These are phyloP conservation scores for Plemyria rubiginata DNA, from an alignment of 2,888 invertebrate species.

Conservation along the genomic window DNA sequence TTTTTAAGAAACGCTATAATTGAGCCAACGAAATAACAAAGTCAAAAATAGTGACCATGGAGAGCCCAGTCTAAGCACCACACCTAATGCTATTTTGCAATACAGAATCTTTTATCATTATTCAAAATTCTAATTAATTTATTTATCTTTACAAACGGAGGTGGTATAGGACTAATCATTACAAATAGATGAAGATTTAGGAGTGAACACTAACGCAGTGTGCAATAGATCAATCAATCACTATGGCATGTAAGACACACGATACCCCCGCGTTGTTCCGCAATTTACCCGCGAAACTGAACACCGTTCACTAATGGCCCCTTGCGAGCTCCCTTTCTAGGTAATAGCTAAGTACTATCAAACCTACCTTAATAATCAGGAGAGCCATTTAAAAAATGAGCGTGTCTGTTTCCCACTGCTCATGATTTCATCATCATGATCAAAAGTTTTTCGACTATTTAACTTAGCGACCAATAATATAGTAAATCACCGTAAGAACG, in stretches of 20 bases:
- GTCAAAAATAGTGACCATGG: too few species aligned
- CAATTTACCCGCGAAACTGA: slow-evolving; percentile 74
- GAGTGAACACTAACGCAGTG: slow-evolving; percentile 31
- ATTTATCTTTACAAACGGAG: too few species aligned
- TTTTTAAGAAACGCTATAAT: too few species aligned
- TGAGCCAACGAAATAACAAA: too few species aligned
- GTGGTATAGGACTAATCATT: neutral
- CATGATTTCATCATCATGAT: neutral
- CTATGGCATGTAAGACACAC: slow-evolving; percentile 49
- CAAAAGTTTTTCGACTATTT: neutral
- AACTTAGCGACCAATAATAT: neutral
- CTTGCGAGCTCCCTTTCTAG: slow-evolving; percentile 1
- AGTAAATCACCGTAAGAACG: neutral
- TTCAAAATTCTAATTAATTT: too few species aligned
- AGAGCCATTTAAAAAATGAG: neutral
- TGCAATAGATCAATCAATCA: slow-evolving; percentile 53
- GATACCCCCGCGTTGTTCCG: slow-evolving; percentile 74
- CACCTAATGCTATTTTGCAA: too few species aligned
- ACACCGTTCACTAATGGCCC: slow-evolving; percentile 42
- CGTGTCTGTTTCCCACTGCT: neutral
- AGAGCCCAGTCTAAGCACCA: too few species aligned
- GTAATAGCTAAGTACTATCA: neutral
- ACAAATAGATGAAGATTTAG: neutral
- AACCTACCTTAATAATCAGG: neutral
- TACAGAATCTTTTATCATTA: too few species aligned